Evolutionary conservation across 92 coral and sea anemone genomes (phyloP), one percentile per base, ranked within the genome.

Genomic region (Phenganax marumi): DNA sequence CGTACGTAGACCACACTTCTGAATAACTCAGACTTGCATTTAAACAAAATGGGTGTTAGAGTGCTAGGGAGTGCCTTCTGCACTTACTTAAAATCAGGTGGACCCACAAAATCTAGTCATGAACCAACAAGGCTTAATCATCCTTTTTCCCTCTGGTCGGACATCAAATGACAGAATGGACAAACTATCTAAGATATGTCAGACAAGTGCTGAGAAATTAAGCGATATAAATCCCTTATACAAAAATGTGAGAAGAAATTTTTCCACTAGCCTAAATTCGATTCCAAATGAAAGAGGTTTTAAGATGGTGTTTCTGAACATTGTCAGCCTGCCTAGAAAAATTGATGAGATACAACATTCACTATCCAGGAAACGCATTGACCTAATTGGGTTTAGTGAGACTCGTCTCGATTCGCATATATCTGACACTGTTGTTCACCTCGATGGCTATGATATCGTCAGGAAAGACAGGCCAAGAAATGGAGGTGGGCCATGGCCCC

Each of bases 391-490:
- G 12, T 50, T 17, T 73, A 49, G 33, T 52, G 79, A 73, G 62
- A 73, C 79, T 8, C 25, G 79, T 50, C 79, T 49, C 52, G 62
- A 73, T 52, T 50, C 7, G 9, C 50, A 18, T 12, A 73, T 50
- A 2, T 1, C 33, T 52, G 79, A 73, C 52, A 47, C 6, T 39
- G 17, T 66, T 25, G 21, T n/a, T n/a, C n/a, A n/a, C n/a, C n/a
- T n/a, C n/a, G n/a, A n/a, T n/a, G n/a, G n/a, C n/a, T n/a, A n/a
- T n/a, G n/a, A n/a, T n/a, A n/a, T n/a, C n/a, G n/a, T n/a, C n/a
- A n/a, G n/a, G n/a, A n/a, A n/a, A n/a, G 83, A 78, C 66, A 58
- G 83, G 60, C 60, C 68, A 63, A 80, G 84, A 52, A 80, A 50
- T 18, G 84, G 85, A 50, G 69, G 85, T 33, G 85, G 85, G 8